These are phyloP conservation scores for Globodera ellingtonae DNA, from an alignment of 1,140 invertebrate species.

Conservation along the genomic window DNA sequence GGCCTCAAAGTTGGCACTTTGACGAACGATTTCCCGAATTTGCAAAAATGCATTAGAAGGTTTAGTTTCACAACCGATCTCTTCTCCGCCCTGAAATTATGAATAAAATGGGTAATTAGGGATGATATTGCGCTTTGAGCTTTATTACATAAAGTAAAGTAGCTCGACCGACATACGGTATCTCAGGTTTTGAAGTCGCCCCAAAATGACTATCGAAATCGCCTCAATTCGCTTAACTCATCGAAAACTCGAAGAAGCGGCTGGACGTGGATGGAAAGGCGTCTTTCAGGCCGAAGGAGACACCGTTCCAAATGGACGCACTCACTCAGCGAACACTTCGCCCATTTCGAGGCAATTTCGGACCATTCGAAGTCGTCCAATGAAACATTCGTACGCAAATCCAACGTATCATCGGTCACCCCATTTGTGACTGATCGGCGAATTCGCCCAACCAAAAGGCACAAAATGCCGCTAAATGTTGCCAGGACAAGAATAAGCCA, in stretches of 20 bases:
- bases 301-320: slow-evolving; percentile 31
- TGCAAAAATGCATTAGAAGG: slow-evolving; percentile 32
- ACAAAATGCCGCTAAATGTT: not conserved
- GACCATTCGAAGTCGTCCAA: slow-evolving; percentile 1
- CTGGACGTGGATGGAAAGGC: slow-evolving; percentile 27
- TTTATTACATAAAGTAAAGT: too few relatives aligned
- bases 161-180: too few relatives aligned
- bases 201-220: too few relatives aligned
- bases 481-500: not conserved
- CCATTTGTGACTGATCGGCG: not conserved
- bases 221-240: slow-evolving; percentile 8
- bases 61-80: slow-evolving; percentile 18
- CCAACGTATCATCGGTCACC: not conserved
- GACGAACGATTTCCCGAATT: slow-evolving; percentile 19
- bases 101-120: too few relatives aligned
- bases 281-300: slow-evolving; percentile 15
- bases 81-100: slow-evolving; percentile 21
- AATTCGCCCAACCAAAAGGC: not conserved
- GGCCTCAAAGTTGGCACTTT: slow-evolving; percentile 19
- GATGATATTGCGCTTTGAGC: too few relatives aligned
- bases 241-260: slow-evolving; percentile 31
- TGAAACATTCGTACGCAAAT: not conserved
- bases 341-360: slow-evolving; percentile 3
- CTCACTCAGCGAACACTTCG: slow-evolving; percentile 33
- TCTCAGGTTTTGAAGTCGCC: not conserved